Conservation (phyloP, 2,888 invertebrate species). For the Chymomyza caudatula region DNA sequence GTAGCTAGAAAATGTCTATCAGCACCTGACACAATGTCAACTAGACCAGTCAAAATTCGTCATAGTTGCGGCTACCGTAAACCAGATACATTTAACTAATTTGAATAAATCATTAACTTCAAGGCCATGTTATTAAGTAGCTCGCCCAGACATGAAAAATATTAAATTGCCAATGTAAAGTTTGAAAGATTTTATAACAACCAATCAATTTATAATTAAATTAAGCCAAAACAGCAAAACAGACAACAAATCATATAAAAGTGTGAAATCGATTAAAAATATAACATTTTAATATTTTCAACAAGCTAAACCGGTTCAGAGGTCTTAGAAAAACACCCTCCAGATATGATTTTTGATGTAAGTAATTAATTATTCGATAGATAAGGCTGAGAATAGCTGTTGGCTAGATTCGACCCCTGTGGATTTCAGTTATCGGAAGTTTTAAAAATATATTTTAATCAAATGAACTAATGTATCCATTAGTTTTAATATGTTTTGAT, state of each 20-base stretch:
- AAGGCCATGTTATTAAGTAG: slow-evolving; percentile 38
- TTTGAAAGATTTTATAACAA: slow-evolving; percentile 12
- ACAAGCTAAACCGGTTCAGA: neutral
- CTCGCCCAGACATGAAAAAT: slow-evolving; percentile 30
- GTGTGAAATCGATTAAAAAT: neutral
- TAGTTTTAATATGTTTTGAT: neutral
- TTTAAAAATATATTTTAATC: neutral
- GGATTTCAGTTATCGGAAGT: neutral
- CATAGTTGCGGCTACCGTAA: slow-evolving; percentile 11
- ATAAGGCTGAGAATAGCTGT: neutral
- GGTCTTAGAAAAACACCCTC: neutral
- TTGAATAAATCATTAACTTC: slow-evolving; percentile 47
- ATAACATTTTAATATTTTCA: neutral
- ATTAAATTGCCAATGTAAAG: slow-evolving; percentile 18
- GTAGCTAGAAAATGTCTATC: neutral
- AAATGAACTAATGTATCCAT: neutral
- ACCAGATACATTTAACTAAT: slow-evolving; percentile 32
- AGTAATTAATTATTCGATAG: slow-evolving; percentile 14
- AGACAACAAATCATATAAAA: neutral
- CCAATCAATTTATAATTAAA: slow-evolving; percentile 17
- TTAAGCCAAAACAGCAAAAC: neutral
- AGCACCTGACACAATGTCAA: slow-evolving; percentile 19
- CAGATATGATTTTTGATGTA: slow-evolving; percentile 4
- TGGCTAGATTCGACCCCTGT: neutral
- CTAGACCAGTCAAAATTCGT: slow-evolving; percentile 2